Conservation (phyloP, 2,888 invertebrate species). For the Cyclophora punctaria region DNA sequence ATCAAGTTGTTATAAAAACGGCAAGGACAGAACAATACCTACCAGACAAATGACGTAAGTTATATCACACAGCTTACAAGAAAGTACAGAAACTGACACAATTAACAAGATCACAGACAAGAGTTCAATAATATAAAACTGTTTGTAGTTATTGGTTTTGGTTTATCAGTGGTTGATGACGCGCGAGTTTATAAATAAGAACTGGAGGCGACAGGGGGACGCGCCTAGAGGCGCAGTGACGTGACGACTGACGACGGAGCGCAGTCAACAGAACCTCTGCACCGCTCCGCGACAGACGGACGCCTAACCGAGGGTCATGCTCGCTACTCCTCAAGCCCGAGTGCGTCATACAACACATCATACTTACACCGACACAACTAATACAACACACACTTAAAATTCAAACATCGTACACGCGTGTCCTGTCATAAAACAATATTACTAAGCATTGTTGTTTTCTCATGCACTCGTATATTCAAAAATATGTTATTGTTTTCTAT, state of each 20-base stretch:
- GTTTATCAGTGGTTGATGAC: slow-evolving; percentile 54
- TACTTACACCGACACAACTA: slow-evolving; percentile 36
- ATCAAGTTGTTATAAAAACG: too few relatives aligned
- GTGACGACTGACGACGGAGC: slow-evolving; percentile 33
- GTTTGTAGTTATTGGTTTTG: slow-evolving; percentile 17
- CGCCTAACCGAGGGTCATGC: slow-evolving; percentile 37
- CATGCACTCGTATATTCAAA: too few relatives aligned
- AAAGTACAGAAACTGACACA: background rate
- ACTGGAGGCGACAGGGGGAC: slow-evolving; percentile 62
- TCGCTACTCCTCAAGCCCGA: slow-evolving; percentile 39
- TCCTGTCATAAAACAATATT: slow-evolving; percentile 11
- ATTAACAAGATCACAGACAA: slow-evolving; percentile 10
- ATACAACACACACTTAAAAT: slow-evolving; percentile 50
- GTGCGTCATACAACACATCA: slow-evolving; percentile 47
- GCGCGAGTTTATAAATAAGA: slow-evolving; percentile 63
- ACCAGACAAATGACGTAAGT: too few relatives aligned
- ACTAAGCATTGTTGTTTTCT: too few relatives aligned
- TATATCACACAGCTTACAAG: too few relatives aligned
- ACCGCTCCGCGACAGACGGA: slow-evolving; percentile 46
- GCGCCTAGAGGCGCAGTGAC: slow-evolving; percentile 58
- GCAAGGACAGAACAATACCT: too few relatives aligned
- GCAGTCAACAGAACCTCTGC: slow-evolving; percentile 29
- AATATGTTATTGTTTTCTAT: too few relatives aligned
- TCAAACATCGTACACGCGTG: slow-evolving; percentile 37
- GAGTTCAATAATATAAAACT: slow-evolving; percentile 11